Evolutionary conservation across 2,113 vertebrate genomes (phyloP), one percentile per base, ranked within the genome.

Genomic region (Notothenia coriiceps): DNA sequence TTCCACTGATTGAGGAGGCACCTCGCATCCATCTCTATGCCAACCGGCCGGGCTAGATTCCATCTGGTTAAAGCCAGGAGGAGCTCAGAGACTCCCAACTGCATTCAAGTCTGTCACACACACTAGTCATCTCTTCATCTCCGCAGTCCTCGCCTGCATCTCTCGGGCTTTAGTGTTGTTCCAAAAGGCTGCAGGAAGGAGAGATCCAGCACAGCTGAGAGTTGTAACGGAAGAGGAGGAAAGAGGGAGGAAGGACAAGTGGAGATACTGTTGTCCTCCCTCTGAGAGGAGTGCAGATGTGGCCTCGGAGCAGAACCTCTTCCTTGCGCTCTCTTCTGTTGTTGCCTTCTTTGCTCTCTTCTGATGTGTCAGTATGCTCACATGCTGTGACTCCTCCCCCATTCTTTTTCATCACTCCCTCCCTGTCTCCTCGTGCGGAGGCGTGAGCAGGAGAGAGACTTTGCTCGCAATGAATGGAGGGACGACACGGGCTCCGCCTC

Each of bases 391-490:
- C 90, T 85, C 88, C 88, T 70, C 85, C 88, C 77, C 74, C 44
- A 5, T 22, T 75, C 88, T 80, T 66, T 80, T 66, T 86, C 76
- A 83, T 75, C 71, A 54, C 68, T 35, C 60, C 18, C 81, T 70
- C 33, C 12, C 61, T 22, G 66, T 55, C 66, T 18, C 77, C 59
- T 52, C 51, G 50, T 40, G 73, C 10, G 1, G 60, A 61, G 71
- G 17, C 0, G 12, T 69, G 0, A 77, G 89, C 75, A 82, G 35
- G 43, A 60, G 79, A 78, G 68, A 77, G 75, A 62, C 46, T 84
- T 83, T 71, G 71, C 84, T 93, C 55, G 69, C 84, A 47, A 93
- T 95, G 94, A 95, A 94, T 94, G 94, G 90, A 88, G 79, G 63
- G 18, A 74, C 82, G 49, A 75, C 10, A 25, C 78, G 69, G 0